Base-by-base conservation (phyloP, 2,888 invertebrate genomes). In the Brassicogethes aeneus region DNA sequence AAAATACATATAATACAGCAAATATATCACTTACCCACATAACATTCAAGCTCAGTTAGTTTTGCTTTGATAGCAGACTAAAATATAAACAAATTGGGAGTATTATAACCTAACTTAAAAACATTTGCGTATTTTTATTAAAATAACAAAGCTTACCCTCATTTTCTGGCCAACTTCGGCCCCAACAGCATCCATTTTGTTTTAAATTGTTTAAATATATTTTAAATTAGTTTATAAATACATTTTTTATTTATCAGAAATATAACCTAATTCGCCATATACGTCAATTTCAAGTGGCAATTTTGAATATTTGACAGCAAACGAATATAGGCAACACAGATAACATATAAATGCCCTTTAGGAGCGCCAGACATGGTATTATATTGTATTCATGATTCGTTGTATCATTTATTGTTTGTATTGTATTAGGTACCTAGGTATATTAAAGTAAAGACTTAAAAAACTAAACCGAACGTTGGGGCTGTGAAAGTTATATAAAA, bases 11-110 rank as follows among this genome's bases (percentile, higher is more conserved):
- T 32, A 23, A 13, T 16, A 12, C 13, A 32, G 14, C 15, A 13
- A 33, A 17, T 17, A 40, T 3, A 34, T 12, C 34, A 72, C 81
- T 79, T 71, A 85, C 85, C 85, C 45, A 91, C 94, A 69, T 94
- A 94, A 43, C 91, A 89, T 14, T 94, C 93, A 40, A 96, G 70
- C 70, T 96, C 96, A 48, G 90, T 80, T 39, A 97, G 74, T 69
- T 96, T 96, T 30, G 93, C 93, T 68, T 93, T 92, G 53, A 97
- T 94, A 29, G 95, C 95, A 52, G 90, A 87, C 93, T 95, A 70
- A 73, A 78, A 50, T 46, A 48, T 40, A 36, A 5, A 35, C 37
- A 36, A 45, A 41, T 34, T 39, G 16, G 17, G n/a, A n/a, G n/a
- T 30, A 29, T 16, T 32, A 41, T 36, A 36, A 42, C 35, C 43